Percentiles rank a stretch among this genome's conserved stretches.
These are phyloP conservation scores for Cataglyphis livida DNA, from an alignment of 2,888 invertebrate species.

Conservation along the genomic window DNA sequence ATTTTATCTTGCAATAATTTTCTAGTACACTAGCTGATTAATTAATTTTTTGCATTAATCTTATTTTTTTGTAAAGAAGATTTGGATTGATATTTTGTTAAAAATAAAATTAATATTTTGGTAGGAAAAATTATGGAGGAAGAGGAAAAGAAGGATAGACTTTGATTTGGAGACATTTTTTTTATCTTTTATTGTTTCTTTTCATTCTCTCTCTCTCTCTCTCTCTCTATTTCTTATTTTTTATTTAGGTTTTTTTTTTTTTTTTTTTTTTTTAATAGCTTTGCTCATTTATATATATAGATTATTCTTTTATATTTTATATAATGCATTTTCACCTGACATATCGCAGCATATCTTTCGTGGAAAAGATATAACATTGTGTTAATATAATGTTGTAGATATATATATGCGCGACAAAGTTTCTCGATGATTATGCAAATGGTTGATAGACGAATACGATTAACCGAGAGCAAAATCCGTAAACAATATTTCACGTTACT, in stretches of 20 bases:
- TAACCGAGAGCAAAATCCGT: constrained; percentile 69
- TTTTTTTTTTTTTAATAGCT: background rate
- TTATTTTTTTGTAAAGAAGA: background rate
- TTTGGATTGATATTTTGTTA: constrained; percentile 4
- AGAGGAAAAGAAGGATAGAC: background rate
- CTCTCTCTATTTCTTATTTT: too few species aligned
- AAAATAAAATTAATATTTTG: constrained; percentile 21
- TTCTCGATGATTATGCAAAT: constrained; percentile 26
- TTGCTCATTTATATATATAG: constrained; percentile 1
- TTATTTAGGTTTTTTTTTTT: background rate
- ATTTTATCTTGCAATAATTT: background rate
- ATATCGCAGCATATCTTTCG: constrained; percentile 5
- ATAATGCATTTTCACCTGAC: constrained; percentile 13
- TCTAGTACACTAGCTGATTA: background rate
- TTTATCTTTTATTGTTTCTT: too few species aligned
- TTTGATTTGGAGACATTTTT: background rate
- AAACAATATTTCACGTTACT: constrained; percentile 74
- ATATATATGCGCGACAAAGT: background rate
- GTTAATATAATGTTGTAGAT: constrained; percentile 21
- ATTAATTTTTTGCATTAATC: constrained; percentile 15
- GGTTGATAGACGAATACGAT: background rate
- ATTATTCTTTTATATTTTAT: background rate
- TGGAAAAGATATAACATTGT: constrained; percentile 7
- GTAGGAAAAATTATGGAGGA: background rate
- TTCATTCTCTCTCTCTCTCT: too few species aligned